These are phyloP conservation scores for Mastacembelus armatus DNA, from an alignment of 2,797 vertebrate genomes.

Conservation along the genomic window DNA sequence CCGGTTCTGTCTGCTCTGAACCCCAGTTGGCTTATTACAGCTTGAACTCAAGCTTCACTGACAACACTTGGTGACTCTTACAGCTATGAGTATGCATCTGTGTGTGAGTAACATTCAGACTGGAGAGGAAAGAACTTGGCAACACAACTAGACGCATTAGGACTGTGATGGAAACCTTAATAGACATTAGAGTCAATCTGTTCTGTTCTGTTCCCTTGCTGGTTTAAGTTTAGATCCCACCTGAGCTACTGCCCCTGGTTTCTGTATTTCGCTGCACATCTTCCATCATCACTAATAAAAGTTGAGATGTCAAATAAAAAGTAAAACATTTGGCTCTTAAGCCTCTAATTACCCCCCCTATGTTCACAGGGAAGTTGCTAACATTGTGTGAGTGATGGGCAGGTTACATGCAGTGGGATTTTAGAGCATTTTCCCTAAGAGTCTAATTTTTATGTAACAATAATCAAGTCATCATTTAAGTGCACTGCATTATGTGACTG, in stretches of 20 bases:
- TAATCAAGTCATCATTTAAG: too few species aligned
- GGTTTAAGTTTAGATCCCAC: conserved; percentile 38
- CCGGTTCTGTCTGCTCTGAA: conserved; percentile 31
- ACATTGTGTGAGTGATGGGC: too few species aligned
- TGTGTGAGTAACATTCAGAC: conserved; percentile 2
- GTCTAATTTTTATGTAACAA: too few species aligned
- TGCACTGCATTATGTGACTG: too few species aligned
- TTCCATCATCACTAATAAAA: conserved; percentile 13
- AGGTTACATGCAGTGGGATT: too few species aligned
- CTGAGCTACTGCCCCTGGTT: neutral
- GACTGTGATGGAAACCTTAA: conserved; percentile 20
- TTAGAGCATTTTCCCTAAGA: too few species aligned
- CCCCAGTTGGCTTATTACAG: conserved; percentile 58
- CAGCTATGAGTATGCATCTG: neutral
- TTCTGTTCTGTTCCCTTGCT: conserved; percentile 29
- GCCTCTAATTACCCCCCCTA: too few species aligned
- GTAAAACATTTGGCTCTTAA: neutral
- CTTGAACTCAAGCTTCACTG: conserved; percentile 5
- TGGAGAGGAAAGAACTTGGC: neutral
- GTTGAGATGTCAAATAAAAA: conserved; percentile 1
- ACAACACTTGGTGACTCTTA: neutral
- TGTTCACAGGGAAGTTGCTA: too few species aligned
- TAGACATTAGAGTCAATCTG: conserved; percentile 13
- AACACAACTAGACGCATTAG: neutral
- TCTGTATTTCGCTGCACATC: conserved; percentile 3